Percentiles rank a stretch among this genome's conserved stretches.
Conservation (phyloP, 2,888 invertebrate species). For the Synanthedon tipuliformis region DNA sequence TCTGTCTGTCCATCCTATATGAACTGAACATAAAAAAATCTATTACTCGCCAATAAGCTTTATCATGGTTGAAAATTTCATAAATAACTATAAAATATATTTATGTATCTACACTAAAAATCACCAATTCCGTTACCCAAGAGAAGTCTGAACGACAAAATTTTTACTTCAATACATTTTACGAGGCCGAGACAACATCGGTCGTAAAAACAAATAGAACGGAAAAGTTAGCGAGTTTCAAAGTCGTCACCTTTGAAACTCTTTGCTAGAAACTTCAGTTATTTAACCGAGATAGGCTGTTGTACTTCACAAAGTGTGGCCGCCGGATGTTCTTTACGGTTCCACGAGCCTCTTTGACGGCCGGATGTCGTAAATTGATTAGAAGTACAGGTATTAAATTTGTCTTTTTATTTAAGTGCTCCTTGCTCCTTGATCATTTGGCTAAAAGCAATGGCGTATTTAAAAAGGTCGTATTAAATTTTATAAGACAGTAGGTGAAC, state of each 20-base stretch:
- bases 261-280: conserved; percentile 30
- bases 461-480: too few relatives aligned
- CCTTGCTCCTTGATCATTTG: too few relatives aligned
- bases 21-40: too few relatives aligned
- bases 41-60: too few relatives aligned
- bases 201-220: conserved; percentile 17
- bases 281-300: conserved; percentile 15
- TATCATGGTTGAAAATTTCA: too few relatives aligned
- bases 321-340: conserved; percentile 1
- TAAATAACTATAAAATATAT: too few relatives aligned
- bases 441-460: too few relatives aligned
- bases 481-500: too few relatives aligned
- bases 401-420: too few relatives aligned
- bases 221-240: conserved; percentile 11
- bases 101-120: too few relatives aligned
- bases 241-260: conserved; percentile 28
- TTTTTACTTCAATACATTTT: background rate
- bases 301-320: background rate
- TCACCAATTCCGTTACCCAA: too few relatives aligned
- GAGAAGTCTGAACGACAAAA: background rate
- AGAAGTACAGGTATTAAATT: background rate
- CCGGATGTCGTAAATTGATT: background rate
- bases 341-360: background rate
- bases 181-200: conserved; percentile 1
- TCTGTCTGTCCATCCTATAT: too few relatives aligned